These are phyloP conservation scores for Eupithecia abbreviata DNA, from an alignment of 2,888 invertebrate species.

Conservation along the genomic window DNA sequence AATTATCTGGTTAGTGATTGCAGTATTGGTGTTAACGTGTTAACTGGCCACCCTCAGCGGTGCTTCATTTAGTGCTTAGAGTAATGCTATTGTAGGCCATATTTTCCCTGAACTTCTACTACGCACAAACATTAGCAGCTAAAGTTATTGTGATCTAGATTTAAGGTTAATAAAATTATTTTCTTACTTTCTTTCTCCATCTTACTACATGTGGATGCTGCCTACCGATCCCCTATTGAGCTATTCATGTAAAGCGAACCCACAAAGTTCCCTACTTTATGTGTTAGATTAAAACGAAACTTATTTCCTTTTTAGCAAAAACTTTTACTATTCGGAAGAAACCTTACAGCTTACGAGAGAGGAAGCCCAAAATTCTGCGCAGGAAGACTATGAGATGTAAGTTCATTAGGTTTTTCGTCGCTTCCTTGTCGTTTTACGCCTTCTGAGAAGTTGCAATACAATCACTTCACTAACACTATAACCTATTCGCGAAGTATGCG, in stretches of 20 bases:
- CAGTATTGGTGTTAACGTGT: too few relatives aligned
- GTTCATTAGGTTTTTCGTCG: conserved; percentile 34
- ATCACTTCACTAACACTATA: not conserved
- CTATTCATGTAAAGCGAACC: not conserved
- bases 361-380: conserved; percentile 79
- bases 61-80: too few relatives aligned
- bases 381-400: conserved; percentile 80
- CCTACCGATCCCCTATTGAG: not conserved
- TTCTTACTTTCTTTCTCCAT: too few relatives aligned
- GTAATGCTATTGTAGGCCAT: too few relatives aligned
- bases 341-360: conserved; percentile 77
- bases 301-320: conserved; percentile 66
- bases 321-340: conserved; percentile 80
- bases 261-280: too few relatives aligned
- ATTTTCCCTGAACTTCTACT: too few relatives aligned
- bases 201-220: not conserved
- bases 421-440: not conserved
- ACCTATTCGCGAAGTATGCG: not conserved
- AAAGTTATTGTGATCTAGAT: too few relatives aligned
- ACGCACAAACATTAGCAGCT: too few relatives aligned
- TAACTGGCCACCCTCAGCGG: too few relatives aligned
- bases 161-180: too few relatives aligned
- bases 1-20: too few relatives aligned
- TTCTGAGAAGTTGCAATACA: not conserved
- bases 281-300: not conserved